Evolutionary conservation across 2,113 vertebrate genomes (phyloP), one percentile per base, ranked within the genome.

Genomic region (Corythornis madagascariensis): DNA sequence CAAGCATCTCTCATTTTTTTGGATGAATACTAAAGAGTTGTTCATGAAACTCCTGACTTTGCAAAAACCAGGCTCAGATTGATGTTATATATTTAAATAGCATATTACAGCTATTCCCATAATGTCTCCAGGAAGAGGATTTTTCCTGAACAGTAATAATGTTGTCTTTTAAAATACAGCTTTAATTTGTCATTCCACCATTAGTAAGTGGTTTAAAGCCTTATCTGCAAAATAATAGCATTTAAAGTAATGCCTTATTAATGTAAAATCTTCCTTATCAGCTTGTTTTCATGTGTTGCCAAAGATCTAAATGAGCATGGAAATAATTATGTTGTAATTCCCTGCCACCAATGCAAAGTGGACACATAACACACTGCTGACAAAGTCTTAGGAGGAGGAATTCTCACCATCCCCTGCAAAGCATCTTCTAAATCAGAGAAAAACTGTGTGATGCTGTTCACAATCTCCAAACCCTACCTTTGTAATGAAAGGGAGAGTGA

Each of bases 171-270:
- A 76, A 83, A 83, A 77, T 89, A 64, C 0, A 0, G 13, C 38
- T 79, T 83, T 79, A 42, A 89, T 95, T 89, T 93, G 33, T 89
- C 8, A 83, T 89, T 63, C 29, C 43, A 52, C 8, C 76, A 8
- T 25, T 71, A 77, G 15, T 64, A 48, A 83, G 64, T 71, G 13
- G 20, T 80, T 91, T 87, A 90, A 92, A 84, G 38, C 38, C 33
- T 28, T 89, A 40, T 87, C 38, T 89, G 47, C 16, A 82, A 85
- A 95, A 87, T 84, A 92, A 70, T 74, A 77, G 38, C 28, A 43
- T 82, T 95, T 87, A 55, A 75, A 80, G 31, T 63, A 87, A 79
- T 60, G 47, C 9, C 40, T 89, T 89, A 85, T 89, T 89, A 92
- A 87, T 52, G 52, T 66, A 19, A 90, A 13, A 47, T 92, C 52